phyloP scores from a whole-genome alignment of 2,797 vertebrate species.

The Alectoris magna region DNA sequence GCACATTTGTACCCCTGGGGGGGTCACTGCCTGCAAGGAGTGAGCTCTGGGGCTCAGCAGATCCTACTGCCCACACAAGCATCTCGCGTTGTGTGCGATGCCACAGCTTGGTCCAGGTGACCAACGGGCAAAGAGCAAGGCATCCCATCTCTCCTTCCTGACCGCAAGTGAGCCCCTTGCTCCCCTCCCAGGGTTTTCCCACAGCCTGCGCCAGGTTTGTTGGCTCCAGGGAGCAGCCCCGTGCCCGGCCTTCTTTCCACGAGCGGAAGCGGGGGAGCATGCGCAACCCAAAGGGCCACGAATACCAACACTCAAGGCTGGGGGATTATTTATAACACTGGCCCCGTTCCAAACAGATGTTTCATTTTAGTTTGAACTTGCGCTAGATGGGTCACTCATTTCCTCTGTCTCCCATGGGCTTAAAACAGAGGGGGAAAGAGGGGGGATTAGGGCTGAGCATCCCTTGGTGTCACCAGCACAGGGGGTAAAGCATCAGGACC shows the following conservation, averaged over 20 bases:
- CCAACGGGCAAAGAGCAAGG: accelerated
- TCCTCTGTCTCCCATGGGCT: constrained; percentile 71
- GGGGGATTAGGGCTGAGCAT: neutral
- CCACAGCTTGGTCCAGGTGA: neutral
- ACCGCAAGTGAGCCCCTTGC: neutral
- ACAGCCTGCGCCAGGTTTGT: constrained; percentile 55
- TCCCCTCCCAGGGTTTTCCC: constrained; percentile 68
- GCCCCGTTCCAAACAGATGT: constrained; percentile 84
- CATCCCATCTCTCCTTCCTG: neutral
- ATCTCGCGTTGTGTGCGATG: accelerated
- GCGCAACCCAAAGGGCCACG: neutral
- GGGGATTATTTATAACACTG: constrained; percentile 80
- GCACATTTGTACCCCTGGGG: neutral
- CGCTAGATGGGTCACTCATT: constrained; percentile 76
- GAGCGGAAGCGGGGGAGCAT: constrained; percentile 29
- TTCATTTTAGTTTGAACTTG: constrained; percentile 80
- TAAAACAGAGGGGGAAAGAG: neutral
- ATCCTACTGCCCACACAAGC: accelerated
- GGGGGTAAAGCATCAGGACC: neutral
- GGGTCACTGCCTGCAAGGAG: neutral
- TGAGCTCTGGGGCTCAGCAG: neutral
- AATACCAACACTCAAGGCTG: constrained; percentile 50
- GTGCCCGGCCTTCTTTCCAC: neutral
- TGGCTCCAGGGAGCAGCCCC: neutral
- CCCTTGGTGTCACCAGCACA: accelerated